Conservation (phyloP, 2,888 invertebrate genomes). For the Listrodromus nycthemerus region DNA sequence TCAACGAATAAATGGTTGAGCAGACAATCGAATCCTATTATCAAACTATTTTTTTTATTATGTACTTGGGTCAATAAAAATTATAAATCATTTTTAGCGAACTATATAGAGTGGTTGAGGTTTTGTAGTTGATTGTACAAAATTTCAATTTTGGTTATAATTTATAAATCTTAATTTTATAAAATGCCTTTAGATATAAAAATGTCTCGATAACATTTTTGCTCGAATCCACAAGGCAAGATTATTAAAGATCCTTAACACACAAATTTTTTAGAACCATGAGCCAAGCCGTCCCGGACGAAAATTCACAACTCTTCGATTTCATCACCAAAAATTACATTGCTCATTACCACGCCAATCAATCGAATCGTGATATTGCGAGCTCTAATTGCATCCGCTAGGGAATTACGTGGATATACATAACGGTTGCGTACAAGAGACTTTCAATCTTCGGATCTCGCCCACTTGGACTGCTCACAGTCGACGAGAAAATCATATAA, state of each 20-base stretch:
- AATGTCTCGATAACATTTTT: not conserved
- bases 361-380: constrained; percentile 33
- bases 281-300: too few relatives aligned
- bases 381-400: constrained; percentile 47
- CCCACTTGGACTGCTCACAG: not conserved
- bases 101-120: not conserved
- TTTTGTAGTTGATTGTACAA: not conserved
- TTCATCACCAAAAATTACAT: not conserved
- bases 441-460: constrained; percentile 26
- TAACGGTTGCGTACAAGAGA: not conserved
- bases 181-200: not conserved
- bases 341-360: not conserved
- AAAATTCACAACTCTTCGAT: not conserved
- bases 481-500: constrained; percentile 10
- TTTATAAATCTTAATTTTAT: not conserved
- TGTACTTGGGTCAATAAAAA: not conserved
- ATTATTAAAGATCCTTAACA: not conserved
- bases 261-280: not conserved
- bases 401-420: constrained; percentile 30
- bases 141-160: not conserved
- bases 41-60: not conserved
- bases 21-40: not conserved
- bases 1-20: not conserved
- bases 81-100: not conserved
- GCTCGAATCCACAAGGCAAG: not conserved